Conservation (phyloP, 1,140 invertebrate genomes). For the Zeugodacus cucurbitae region DNA sequence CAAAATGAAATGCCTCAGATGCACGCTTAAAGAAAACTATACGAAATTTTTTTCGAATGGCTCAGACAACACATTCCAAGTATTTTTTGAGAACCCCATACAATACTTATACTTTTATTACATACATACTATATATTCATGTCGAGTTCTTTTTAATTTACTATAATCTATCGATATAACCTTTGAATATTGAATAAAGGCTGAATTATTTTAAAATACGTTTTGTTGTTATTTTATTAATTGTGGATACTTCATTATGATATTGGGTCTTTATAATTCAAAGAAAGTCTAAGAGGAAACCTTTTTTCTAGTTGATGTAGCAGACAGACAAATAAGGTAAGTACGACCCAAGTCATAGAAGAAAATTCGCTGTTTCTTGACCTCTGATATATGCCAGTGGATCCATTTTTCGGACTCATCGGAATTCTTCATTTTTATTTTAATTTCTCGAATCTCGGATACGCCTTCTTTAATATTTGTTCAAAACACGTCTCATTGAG, state of each 20-base stretch:
- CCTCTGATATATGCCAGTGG: no score
- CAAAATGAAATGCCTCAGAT: constrained; percentile 85
- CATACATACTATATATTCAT: not conserved
- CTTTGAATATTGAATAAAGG: not conserved
- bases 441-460: no score
- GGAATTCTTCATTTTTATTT: no score
- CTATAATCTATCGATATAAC: not conserved
- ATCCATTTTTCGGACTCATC: no score
- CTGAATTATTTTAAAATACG: not conserved
- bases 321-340: no score
- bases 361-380: constrained; percentile 95
- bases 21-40: constrained; percentile 87
- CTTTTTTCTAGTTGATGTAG: no score
- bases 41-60: constrained; percentile 95
- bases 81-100: constrained; percentile 92
- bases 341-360: constrained; percentile 95
- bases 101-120: constrained; percentile 65
- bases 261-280: no score
- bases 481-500: no score
- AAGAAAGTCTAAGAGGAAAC: no score
- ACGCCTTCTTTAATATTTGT: no score
- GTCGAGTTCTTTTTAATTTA: not conserved
- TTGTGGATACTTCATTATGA: no score
- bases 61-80: constrained; percentile 92
- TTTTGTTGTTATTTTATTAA: no score